A percentile compares a stretch with the other conserved stretches of the same genome.
Evolutionary conservation across 2,888 invertebrate species (phyloP).

Genomic region (Epirrhoe alternata): DNA sequence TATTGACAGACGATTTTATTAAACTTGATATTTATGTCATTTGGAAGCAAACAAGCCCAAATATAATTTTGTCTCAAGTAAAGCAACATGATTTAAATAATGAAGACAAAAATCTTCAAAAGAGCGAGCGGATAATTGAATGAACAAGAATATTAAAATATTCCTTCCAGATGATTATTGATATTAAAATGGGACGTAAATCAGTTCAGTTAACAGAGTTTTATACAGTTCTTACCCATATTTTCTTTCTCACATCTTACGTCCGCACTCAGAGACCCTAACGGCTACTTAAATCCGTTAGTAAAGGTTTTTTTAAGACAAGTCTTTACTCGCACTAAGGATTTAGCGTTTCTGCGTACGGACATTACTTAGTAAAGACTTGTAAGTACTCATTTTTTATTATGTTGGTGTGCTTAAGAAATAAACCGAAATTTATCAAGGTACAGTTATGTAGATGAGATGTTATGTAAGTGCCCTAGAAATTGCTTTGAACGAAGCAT

Average conservation of each 20-base stretch:
- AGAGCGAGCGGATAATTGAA: not conserved
- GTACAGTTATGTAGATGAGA: not conserved
- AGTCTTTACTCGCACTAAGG: no score
- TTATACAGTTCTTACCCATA: no score
- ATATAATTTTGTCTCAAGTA: not conserved
- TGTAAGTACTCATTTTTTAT: no score
- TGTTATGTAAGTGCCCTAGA: not conserved
- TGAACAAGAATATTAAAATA: conserved; percentile 4
- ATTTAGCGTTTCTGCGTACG: no score
- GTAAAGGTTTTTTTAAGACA: no score
- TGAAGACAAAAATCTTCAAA: conserved; percentile 8
- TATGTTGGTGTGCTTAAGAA: no score
- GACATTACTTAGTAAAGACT: no score
- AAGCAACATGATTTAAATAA: conserved; percentile 24
- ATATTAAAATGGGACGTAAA: conserved; percentile 1
- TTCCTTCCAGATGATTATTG: not conserved
- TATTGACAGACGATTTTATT: not conserved
- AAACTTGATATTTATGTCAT: not conserved
- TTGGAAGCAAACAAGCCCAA: not conserved
- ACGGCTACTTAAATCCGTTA: no score
- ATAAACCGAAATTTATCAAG: no score
- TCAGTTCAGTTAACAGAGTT: not conserved
- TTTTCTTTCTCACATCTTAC: no score
- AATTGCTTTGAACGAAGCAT: conserved; percentile 10
- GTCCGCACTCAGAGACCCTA: no score